Percentiles rank a stretch among this genome's conserved stretches.
phyloP scores from a whole-genome alignment of 2,113 vertebrate species.

The Leptobrachium leishanense region DNA sequence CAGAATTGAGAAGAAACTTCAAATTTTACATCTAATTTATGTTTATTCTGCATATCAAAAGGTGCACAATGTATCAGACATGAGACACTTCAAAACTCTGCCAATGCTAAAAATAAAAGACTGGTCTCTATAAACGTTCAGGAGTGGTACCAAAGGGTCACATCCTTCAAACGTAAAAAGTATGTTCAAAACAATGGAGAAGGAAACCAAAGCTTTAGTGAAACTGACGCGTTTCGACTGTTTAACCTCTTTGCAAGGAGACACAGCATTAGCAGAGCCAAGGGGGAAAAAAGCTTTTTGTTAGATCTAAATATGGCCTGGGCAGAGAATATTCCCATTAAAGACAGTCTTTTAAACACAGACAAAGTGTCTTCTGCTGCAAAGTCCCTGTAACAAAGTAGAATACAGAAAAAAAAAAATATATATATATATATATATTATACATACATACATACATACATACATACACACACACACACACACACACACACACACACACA shows the following conservation, averaged over 20 bases:
- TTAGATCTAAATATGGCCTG: background rate
- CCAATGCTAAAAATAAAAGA: constrained; percentile 16
- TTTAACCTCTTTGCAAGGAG: constrained; percentile 13
- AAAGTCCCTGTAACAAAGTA: no score
- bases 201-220: constrained; percentile 21
- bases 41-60: no score
- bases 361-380: no score
- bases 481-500: no score
- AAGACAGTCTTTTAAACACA: no score
- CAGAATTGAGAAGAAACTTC: no score
- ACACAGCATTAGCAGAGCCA: background rate
- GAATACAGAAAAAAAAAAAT: no score
- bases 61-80: background rate
- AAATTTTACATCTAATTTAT: no score
- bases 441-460: no score
- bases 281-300: background rate
- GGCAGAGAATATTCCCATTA: background rate
- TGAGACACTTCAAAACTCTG: background rate
- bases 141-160: constrained; percentile 25
- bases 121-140: constrained; percentile 3
- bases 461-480: no score
- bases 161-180: constrained; percentile 24
- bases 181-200: constrained; percentile 34
- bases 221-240: background rate
- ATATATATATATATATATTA: no score